phyloP scores from a whole-genome alignment of 2,113 vertebrate species.

The Festucalex cinctus region DNA sequence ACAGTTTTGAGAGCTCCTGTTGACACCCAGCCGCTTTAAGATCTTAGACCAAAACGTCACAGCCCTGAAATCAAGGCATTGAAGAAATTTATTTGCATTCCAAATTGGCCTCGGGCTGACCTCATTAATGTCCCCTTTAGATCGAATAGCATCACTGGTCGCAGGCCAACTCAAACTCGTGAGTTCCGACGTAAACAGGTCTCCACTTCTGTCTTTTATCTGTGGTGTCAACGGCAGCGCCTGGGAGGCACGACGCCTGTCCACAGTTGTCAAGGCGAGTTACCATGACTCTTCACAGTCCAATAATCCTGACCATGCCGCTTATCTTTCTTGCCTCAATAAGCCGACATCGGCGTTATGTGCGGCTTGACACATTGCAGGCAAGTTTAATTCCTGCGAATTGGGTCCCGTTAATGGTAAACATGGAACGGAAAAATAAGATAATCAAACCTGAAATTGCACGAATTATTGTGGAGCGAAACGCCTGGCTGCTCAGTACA shows the following conservation, averaged over 20 bases:
- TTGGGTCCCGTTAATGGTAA: too few relatives aligned
- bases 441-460: too few relatives aligned
- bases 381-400: neutral
- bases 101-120: slow-evolving; percentile 17
- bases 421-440: too few relatives aligned
- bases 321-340: slow-evolving; percentile 36
- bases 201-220: slow-evolving; percentile 15
- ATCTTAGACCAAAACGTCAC: neutral
- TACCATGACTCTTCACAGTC: slow-evolving; percentile 37
- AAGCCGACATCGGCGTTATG: slow-evolving; percentile 30
- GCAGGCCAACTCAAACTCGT: neutral
- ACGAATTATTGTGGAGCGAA: too few relatives aligned
- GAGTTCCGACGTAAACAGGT: neutral
- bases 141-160: neutral
- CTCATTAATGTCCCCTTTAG: slow-evolving; percentile 21
- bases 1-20: neutral
- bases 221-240: slow-evolving; percentile 21
- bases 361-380: slow-evolving; percentile 26
- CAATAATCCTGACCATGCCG: slow-evolving; percentile 6
- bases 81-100: slow-evolving; percentile 13
- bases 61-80: slow-evolving; percentile 6
- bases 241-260: slow-evolving; percentile 19
- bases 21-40: neutral
- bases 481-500: neutral
- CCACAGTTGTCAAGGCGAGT: slow-evolving; percentile 41